phyloP scores from a whole-genome alignment of 2,113 vertebrate species.

The Ardeotis arabs region DNA sequence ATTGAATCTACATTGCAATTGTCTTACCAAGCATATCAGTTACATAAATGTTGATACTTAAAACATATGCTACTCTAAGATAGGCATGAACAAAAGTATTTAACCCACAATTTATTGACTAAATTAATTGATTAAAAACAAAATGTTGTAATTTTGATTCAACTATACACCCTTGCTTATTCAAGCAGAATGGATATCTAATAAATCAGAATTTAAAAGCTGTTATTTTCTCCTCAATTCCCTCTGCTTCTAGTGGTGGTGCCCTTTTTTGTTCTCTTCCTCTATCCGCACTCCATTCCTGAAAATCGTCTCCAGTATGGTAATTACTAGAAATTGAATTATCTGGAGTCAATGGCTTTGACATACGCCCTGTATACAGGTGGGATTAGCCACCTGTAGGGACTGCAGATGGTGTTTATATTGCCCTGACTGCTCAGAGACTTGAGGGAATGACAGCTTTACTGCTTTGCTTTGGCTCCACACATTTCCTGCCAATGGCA shows the following conservation, averaged over 20 bases:
- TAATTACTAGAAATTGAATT: neutral
- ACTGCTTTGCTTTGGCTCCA: neutral
- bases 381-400: slow-evolving; percentile 24
- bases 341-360: neutral
- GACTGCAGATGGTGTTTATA: slow-evolving; percentile 20
- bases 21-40: neutral
- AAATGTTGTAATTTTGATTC: neutral
- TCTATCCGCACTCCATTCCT: neutral
- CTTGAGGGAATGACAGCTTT: neutral
- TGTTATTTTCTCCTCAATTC: neutral
- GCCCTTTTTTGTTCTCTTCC: neutral
- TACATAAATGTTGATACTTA: neutral
- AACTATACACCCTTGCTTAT: neutral
- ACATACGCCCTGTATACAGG: neutral
- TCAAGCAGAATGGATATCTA: neutral
- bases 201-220: neutral
- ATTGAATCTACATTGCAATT: neutral
- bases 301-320: neutral
- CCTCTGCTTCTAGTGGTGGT: neutral
- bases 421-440: neutral
- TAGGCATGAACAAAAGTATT: neutral
- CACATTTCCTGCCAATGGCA: neutral
- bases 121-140: neutral
- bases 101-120: neutral
- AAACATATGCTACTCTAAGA: neutral